A percentile compares a stretch with the other conserved stretches of the same genome.
Evolutionary conservation across 2,113 vertebrate species (phyloP).

Genomic region (Perognathus longimembris): DNA sequence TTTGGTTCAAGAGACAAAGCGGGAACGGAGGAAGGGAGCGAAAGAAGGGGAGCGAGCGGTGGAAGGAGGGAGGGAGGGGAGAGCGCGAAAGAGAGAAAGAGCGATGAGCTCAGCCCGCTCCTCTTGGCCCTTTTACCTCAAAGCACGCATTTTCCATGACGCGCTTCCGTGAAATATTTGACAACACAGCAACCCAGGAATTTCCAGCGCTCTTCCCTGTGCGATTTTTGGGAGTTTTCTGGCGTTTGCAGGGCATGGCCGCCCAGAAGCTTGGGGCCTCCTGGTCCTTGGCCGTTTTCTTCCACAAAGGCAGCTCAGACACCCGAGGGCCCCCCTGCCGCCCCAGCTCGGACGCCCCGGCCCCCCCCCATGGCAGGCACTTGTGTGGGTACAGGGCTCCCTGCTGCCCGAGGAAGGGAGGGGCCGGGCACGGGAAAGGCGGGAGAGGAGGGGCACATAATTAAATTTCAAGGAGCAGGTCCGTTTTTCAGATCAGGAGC

Average conservation of each 20-base stretch:
- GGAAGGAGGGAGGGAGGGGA: no score
- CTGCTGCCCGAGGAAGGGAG: background rate
- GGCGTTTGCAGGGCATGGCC: conserved; percentile 37
- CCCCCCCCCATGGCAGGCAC: no score
- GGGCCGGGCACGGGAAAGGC: background rate
- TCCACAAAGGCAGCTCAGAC: conserved; percentile 39
- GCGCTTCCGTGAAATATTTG: conserved; percentile 92
- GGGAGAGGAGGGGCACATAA: background rate
- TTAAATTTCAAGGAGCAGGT: background rate
- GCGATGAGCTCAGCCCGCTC: conserved; percentile 51
- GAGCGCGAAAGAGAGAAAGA: no score
- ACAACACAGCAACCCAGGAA: conserved; percentile 90
- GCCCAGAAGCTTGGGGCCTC: no score
- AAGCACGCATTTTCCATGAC: conserved; percentile 93
- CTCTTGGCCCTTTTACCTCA: conserved; percentile 79
- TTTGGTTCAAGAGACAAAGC: conserved; percentile 72
- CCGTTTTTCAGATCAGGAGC: background rate
- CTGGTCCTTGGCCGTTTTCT: background rate
- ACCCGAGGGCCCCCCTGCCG: background rate
- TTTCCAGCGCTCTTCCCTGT: conserved; percentile 88
- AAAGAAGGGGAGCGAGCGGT: no score
- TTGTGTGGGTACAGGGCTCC: background rate
- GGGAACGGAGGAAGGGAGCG: background rate
- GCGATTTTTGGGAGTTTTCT: conserved; percentile 82
- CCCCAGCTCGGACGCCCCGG: no score